These are phyloP conservation scores for Abrostola triplasia DNA, from an alignment of 2,888 invertebrate genomes.

Conservation along the genomic window DNA sequence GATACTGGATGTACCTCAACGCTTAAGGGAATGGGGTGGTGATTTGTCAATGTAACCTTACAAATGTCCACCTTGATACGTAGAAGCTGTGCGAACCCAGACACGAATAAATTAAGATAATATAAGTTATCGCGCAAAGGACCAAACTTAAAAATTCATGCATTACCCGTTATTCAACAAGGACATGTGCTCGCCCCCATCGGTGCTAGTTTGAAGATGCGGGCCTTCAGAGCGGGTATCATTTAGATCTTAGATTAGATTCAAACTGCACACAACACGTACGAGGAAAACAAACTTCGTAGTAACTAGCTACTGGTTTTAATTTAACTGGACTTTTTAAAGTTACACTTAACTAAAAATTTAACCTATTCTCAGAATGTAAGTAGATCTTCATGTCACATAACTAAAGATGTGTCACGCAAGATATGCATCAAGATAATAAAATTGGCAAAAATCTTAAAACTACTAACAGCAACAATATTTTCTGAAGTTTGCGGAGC, in stretches of 20 bases:
- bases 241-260: conserved; percentile 56
- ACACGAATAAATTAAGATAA: too few relatives aligned
- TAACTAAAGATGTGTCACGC: too few relatives aligned
- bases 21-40: too few relatives aligned
- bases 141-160: not conserved
- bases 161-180: conserved; percentile 1
- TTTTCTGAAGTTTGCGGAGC: not conserved
- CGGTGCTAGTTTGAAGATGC: conserved; percentile 38
- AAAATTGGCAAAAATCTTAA: too few relatives aligned
- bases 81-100: too few relatives aligned
- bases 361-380: too few relatives aligned
- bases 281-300: conserved; percentile 33
- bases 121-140: not conserved
- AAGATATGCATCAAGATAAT: too few relatives aligned
- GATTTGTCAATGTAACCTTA: too few relatives aligned
- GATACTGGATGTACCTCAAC: too few relatives aligned
- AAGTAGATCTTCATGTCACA: too few relatives aligned
- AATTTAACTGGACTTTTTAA: conserved; percentile 20
- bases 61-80: too few relatives aligned
- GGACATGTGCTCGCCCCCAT: conserved; percentile 26
- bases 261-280: conserved; percentile 32
- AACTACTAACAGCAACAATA: not conserved
- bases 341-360: too few relatives aligned
- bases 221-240: conserved; percentile 35
- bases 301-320: conserved; percentile 36